phyloP scores from a whole-genome alignment of 2,888 invertebrate genomes.

The Tetranychus truncatus region DNA sequence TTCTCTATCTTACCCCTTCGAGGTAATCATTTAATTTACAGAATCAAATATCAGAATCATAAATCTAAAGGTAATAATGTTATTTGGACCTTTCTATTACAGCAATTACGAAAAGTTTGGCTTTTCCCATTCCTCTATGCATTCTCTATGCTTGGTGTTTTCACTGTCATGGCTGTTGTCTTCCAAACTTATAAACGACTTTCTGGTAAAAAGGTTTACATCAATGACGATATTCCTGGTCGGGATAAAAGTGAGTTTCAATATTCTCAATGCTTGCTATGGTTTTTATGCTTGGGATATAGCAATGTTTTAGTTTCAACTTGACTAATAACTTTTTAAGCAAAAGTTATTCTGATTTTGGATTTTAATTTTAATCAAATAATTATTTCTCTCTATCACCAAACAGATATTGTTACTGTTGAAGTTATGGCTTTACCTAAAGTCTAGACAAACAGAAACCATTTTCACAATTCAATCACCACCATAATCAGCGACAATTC shows the following conservation, averaged over 20 bases:
- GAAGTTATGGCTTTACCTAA: background rate
- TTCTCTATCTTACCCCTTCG: conserved; percentile 29
- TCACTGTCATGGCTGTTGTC: conserved; percentile 22
- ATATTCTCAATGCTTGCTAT: background rate
- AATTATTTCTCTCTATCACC: background rate
- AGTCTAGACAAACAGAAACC: background rate
- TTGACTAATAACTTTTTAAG: background rate
- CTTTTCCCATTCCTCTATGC: conserved; percentile 28
- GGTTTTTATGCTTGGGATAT: too few relatives aligned
- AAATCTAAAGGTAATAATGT: background rate
- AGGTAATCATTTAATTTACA: conserved; percentile 20
- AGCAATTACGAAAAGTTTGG: conserved; percentile 26
- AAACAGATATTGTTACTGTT: background rate
- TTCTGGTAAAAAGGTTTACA: conserved; percentile 8
- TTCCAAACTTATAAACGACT: conserved; percentile 21
- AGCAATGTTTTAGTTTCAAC: too few relatives aligned
- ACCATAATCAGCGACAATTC: too few relatives aligned
- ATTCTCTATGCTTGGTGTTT: conserved; percentile 27
- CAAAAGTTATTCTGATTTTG: background rate
- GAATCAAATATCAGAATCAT: background rate
- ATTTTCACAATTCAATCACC: too few relatives aligned
- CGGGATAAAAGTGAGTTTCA: background rate
- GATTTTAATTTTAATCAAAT: background rate
- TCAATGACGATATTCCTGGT: conserved; percentile 1
- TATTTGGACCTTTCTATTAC: conserved; percentile 1